These are phyloP conservation scores for Oophaga pumilio DNA, from an alignment of 2,113 vertebrate genomes.

Conservation along the genomic window DNA sequence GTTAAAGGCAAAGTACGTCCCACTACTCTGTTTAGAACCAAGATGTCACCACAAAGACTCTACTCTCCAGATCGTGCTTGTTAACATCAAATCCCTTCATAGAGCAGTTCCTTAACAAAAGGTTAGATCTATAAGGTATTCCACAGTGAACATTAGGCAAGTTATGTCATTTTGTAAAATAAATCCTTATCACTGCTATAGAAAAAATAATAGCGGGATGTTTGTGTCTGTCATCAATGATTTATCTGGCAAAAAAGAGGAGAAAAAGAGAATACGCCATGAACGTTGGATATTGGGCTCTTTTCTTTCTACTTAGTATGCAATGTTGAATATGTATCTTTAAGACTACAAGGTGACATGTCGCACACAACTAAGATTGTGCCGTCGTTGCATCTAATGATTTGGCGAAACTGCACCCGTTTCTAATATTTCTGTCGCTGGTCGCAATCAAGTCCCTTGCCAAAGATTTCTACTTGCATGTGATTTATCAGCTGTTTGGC, in stretches of 20 bases:
- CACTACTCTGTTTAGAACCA: background rate
- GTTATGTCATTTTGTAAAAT: background rate
- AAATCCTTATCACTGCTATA: background rate
- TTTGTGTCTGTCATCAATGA: background rate
- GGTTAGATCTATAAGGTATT: background rate
- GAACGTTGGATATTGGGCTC: background rate
- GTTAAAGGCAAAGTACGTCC: background rate
- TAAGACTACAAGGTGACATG: no score
- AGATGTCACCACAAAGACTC: background rate
- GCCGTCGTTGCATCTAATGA: no score
- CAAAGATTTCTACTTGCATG: no score
- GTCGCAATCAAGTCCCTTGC: no score
- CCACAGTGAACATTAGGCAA: background rate
- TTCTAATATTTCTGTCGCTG: no score
- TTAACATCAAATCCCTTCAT: background rate
- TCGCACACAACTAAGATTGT: no score
- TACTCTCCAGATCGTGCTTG: background rate
- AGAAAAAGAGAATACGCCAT: background rate
- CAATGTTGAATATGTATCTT: background rate
- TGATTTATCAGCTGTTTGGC: no score
- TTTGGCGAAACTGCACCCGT: no score
- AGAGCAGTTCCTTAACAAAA: background rate
- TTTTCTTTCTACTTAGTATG: background rate
- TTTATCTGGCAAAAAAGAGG: background rate
- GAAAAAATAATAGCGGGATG: background rate